A percentile compares a stretch with the other conserved stretches of the same genome.
phyloP scores from a whole-genome alignment of 2,888 invertebrate genomes.

The Athalia cordata region DNA sequence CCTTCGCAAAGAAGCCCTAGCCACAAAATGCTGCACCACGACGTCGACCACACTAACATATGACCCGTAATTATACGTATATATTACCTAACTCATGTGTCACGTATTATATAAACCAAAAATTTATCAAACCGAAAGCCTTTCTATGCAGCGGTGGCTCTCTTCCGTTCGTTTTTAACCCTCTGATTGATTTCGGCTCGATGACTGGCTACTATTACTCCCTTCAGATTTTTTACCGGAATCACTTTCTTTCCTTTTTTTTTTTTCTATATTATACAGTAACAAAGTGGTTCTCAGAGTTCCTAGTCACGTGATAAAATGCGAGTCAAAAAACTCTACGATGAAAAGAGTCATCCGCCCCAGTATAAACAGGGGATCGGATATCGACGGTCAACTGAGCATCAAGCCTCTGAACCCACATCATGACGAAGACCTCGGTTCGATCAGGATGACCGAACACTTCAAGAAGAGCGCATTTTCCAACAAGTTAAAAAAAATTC shows the following conservation, averaged over 20 bases:
- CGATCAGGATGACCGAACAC: background rate
- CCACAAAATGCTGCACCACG: constrained; percentile 3
- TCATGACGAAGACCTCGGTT: background rate
- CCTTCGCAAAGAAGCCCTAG: constrained; percentile 30
- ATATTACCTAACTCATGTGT: background rate
- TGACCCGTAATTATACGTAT: constrained; percentile 26
- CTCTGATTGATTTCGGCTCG: too few relatives aligned
- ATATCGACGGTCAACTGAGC: background rate
- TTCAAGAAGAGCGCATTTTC: background rate
- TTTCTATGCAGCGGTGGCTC: too few relatives aligned
- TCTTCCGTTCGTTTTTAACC: too few relatives aligned
- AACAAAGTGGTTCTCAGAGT: constrained; percentile 2
- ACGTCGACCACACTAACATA: background rate
- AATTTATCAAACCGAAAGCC: too few relatives aligned
- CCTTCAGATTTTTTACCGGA: background rate
- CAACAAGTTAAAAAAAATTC: constrained; percentile 21
- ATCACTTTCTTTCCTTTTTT: background rate
- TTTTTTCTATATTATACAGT: background rate
- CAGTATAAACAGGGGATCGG: background rate
- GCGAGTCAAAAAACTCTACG: constrained; percentile 15
- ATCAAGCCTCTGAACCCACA: constrained; percentile 3
- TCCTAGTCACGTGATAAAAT: constrained; percentile 18
- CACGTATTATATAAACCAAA: background rate
- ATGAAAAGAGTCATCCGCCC: background rate
- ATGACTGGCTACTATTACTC: too few relatives aligned